Conservation (phyloP, 2,888 invertebrate genomes). For the Drosophila testacea region DNA sequence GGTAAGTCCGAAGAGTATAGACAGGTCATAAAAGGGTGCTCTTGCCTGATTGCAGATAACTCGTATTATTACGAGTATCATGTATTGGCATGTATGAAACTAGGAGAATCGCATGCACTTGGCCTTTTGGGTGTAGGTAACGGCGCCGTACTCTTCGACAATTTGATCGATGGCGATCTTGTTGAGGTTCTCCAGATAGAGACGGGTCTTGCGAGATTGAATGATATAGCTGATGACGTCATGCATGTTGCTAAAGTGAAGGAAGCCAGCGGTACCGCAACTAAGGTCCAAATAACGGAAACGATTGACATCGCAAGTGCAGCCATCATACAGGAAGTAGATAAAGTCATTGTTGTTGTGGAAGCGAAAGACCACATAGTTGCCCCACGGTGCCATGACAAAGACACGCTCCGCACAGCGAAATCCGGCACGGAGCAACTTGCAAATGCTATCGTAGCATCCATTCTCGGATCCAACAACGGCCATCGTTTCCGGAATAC, state of each 20-base stretch:
- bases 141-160: slow-evolving; percentile 65
- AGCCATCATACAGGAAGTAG: slow-evolving; percentile 82
- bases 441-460: slow-evolving; percentile 78
- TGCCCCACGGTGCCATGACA: slow-evolving; percentile 84
- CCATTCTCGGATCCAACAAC: slow-evolving; percentile 82
- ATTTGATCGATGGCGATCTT: slow-evolving; percentile 75
- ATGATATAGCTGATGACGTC: slow-evolving; percentile 75
- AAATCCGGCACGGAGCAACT: slow-evolving; percentile 60
- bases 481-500: slow-evolving; percentile 70
- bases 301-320: slow-evolving; percentile 82
- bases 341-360: slow-evolving; percentile 63
- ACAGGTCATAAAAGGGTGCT: neutral
- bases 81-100: neutral
- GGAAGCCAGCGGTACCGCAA: slow-evolving; percentile 80
- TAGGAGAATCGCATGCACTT: slow-evolving; percentile 71
- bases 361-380: slow-evolving; percentile 81
- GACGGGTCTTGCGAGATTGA: slow-evolving; percentile 69
- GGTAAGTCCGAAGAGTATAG: neutral
- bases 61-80: no score
- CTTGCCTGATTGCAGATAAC: no score
- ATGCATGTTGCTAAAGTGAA: slow-evolving; percentile 75
- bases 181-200: slow-evolving; percentile 71
- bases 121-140: slow-evolving; percentile 71
- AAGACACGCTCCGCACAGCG: slow-evolving; percentile 82
- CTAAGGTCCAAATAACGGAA: slow-evolving; percentile 79